phyloP scores from a whole-genome alignment of 2,888 invertebrate genomes.

The Nemapogon koenigi region DNA sequence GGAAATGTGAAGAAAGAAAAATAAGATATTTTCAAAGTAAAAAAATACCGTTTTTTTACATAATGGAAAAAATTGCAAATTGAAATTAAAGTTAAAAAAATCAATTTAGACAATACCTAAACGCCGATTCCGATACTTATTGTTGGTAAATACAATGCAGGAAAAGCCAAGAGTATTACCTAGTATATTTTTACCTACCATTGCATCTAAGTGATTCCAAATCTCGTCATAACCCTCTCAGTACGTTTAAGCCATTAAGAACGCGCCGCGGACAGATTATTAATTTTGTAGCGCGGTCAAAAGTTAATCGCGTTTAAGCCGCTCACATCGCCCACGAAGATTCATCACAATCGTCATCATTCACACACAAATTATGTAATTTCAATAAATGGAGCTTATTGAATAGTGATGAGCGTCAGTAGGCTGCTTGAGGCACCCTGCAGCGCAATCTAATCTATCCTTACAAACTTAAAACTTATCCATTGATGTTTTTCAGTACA shows the following conservation, averaged over 20 bases:
- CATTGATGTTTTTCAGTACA: neutral
- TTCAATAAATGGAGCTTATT: constrained; percentile 65
- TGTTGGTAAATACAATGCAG: too few species aligned
- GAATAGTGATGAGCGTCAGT: constrained; percentile 64
- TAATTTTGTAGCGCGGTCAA: constrained; percentile 58
- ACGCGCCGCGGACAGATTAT: constrained; percentile 40
- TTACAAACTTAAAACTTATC: neutral
- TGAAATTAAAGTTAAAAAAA: too few species aligned
- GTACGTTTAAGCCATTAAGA: neutral
- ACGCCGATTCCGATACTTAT: too few species aligned
- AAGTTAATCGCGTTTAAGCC: constrained; percentile 64
- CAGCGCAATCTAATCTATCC: constrained; percentile 20
- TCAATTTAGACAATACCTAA: too few species aligned
- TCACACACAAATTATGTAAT: constrained; percentile 66
- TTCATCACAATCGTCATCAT: constrained; percentile 65
- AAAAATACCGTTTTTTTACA: too few species aligned
- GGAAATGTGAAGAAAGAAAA: too few species aligned
- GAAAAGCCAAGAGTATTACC: too few species aligned
- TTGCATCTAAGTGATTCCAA: too few species aligned
- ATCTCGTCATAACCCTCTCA: neutral
- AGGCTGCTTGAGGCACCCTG: constrained; percentile 47
- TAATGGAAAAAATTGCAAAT: too few species aligned
- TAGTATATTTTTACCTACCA: too few species aligned
- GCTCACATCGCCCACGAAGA: constrained; percentile 62
- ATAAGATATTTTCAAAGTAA: too few species aligned